Evolutionary conservation across 2,797 vertebrate species (phyloP).

Genomic region (Hypotaenidia okinawae): DNA sequence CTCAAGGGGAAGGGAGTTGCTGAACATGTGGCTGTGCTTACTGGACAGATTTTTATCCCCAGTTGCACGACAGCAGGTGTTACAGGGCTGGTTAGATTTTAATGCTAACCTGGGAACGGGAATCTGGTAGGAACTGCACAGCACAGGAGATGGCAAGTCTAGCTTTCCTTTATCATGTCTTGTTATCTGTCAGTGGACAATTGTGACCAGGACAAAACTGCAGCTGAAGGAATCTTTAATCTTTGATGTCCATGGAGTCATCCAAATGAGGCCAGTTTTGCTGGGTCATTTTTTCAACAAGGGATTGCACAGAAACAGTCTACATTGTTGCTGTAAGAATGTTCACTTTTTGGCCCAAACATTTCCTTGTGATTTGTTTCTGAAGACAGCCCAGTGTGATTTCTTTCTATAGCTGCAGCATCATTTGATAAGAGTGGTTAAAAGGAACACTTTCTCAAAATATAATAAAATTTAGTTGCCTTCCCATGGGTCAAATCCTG

Average conservation of each 20-base stretch:
- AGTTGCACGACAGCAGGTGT: not conserved
- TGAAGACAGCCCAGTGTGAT: not conserved
- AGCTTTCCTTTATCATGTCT: not conserved
- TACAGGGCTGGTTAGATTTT: not conserved
- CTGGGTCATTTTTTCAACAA: not conserved
- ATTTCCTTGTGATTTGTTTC: not conserved
- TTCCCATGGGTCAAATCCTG: constrained; percentile 11
- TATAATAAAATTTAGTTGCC: not conserved
- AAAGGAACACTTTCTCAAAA: constrained; percentile 25
- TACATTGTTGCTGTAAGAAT: not conserved
- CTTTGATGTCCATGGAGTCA: not conserved
- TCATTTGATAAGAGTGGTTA: not conserved
- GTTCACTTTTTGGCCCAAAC: not conserved
- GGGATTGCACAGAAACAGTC: not conserved
- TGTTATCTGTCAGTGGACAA: not conserved
- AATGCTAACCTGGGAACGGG: not conserved
- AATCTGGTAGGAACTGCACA: not conserved
- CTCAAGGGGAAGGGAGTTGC: not conserved
- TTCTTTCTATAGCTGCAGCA: not conserved
- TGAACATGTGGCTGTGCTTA: not conserved
- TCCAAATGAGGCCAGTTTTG: not conserved
- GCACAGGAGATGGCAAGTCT: not conserved
- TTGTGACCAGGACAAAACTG: not conserved
- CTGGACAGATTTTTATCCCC: not conserved
- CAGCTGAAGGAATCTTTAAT: not conserved